A percentile compares a stretch with the other conserved stretches of the same genome.
Evolutionary conservation across 2,888 invertebrate species (phyloP).

Genomic region (Dryomyza anilis): DNA sequence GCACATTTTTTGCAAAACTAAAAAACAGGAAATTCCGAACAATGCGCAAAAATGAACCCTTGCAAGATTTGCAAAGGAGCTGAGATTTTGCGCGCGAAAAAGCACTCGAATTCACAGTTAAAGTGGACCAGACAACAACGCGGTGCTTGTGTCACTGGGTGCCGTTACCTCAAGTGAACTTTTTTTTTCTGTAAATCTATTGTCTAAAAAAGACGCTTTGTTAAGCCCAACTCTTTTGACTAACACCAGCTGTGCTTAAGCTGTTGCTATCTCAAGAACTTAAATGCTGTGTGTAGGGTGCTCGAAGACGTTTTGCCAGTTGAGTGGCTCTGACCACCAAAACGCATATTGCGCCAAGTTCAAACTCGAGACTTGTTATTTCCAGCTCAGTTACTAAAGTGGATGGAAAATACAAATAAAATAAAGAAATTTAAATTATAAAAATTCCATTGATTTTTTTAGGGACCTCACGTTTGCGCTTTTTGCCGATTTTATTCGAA

Average conservation of each 20-base stretch:
- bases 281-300: too few relatives aligned
- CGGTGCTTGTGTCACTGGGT: too few relatives aligned
- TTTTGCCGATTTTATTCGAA: not conserved
- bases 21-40: not conserved
- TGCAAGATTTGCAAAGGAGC: not conserved
- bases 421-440: too few relatives aligned
- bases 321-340: not conserved
- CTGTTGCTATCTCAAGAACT: not conserved
- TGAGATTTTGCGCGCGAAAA: slow-evolving; percentile 20
- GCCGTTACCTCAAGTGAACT: too few relatives aligned
- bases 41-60: not conserved
- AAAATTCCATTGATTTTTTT: too few relatives aligned
- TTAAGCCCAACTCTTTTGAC: too few relatives aligned
- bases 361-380: not conserved
- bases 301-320: too few relatives aligned
- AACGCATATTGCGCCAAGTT: not conserved
- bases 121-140: too few relatives aligned
- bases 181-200: too few relatives aligned
- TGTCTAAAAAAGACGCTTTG: too few relatives aligned
- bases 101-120: slow-evolving; percentile 14
- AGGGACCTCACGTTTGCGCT: not conserved
- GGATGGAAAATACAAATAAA: too few relatives aligned
- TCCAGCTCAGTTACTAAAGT: not conserved
- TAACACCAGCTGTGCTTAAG: not conserved
- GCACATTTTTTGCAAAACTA: not conserved